Conservation (phyloP, 2,888 invertebrate genomes). For the Drosophila testacea region DNA sequence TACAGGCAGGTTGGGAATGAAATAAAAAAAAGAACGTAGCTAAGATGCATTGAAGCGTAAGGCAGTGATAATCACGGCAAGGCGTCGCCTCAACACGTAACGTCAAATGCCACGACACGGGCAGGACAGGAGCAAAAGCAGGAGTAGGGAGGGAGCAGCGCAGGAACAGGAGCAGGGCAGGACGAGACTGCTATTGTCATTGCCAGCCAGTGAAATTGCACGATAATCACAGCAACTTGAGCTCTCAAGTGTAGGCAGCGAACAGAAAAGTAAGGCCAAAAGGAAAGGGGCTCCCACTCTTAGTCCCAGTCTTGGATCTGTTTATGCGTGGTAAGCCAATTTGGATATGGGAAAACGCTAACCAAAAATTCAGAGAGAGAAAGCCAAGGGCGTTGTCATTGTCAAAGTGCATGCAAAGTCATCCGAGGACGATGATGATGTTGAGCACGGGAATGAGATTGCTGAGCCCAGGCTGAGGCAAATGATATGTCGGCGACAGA, state of each 20-base stretch:
- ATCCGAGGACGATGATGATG: slow-evolving; percentile 18
- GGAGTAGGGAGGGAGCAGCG: slow-evolving; percentile 7
- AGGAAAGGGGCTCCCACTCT: neutral
- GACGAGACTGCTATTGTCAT: slow-evolving; percentile 61
- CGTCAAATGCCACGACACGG: slow-evolving; percentile 74
- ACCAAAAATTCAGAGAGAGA: slow-evolving; percentile 56
- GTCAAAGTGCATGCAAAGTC: slow-evolving; percentile 69
- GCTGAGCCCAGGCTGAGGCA: slow-evolving; percentile 2
- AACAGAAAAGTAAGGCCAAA: slow-evolving; percentile 9
- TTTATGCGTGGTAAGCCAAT: slow-evolving; percentile 80
- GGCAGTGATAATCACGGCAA: slow-evolving; percentile 76
- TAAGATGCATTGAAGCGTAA: slow-evolving; percentile 78
- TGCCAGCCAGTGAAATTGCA: slow-evolving; percentile 69
- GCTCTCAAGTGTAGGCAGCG: slow-evolving; percentile 66
- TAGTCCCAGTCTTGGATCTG: slow-evolving; percentile 38
- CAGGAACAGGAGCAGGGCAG: slow-evolving; percentile 15
- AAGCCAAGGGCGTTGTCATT: slow-evolving; percentile 67
- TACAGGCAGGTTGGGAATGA: slow-evolving; percentile 9
- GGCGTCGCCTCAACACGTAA: slow-evolving; percentile 78
- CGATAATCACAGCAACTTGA: slow-evolving; percentile 81
- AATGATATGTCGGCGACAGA: slow-evolving; percentile 55
- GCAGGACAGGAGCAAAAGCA: slow-evolving; percentile 30
- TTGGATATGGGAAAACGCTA: slow-evolving; percentile 67
- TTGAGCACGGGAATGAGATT: slow-evolving; percentile 10
- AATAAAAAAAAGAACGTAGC: slow-evolving; percentile 40